phyloP scores from a whole-genome alignment of 2,888 invertebrate genomes.

The Dendrolimus houi region DNA sequence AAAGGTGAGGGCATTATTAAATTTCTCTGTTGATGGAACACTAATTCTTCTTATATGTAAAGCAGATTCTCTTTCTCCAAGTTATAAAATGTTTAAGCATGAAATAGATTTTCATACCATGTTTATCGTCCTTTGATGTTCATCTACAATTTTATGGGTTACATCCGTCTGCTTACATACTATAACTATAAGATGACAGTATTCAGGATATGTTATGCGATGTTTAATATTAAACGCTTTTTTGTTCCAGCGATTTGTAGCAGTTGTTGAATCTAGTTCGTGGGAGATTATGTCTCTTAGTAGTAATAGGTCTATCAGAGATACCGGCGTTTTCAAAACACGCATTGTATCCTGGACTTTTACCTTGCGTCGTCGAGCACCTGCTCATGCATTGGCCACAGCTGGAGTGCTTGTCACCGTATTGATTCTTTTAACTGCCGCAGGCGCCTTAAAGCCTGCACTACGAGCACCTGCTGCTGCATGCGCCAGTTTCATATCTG shows the following conservation, averaged over 20 bases:
- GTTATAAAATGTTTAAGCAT: too few species aligned
- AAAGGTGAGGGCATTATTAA: constrained; percentile 20
- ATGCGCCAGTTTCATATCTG: constrained; percentile 38
- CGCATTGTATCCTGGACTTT: constrained; percentile 31
- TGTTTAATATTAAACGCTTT: not conserved
- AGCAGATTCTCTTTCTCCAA: too few species aligned
- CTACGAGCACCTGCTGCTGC: constrained; percentile 45
- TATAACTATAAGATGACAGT: too few species aligned
- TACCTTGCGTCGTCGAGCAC: constrained; percentile 34
- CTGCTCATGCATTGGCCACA: constrained; percentile 35
- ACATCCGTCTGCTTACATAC: too few species aligned
- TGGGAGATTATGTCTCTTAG: constrained; percentile 42
- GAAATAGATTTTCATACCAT: too few species aligned
- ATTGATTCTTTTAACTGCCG: constrained; percentile 33
- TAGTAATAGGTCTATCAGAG: constrained; percentile 13
- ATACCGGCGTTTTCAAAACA: constrained; percentile 16
- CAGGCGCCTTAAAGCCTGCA: constrained; percentile 33
- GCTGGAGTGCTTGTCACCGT: constrained; percentile 28
- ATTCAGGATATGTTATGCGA: too few species aligned
- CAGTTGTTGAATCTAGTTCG: constrained; percentile 40
- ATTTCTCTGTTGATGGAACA: not conserved
- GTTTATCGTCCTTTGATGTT: not conserved
- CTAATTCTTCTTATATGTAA: too few species aligned
- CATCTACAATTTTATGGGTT: not conserved
- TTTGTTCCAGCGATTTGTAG: constrained; percentile 17